Evolutionary conservation across 1,140 invertebrate species (phyloP), one percentile per base, ranked within the genome.

Genomic region (Agrypnia vestita): DNA sequence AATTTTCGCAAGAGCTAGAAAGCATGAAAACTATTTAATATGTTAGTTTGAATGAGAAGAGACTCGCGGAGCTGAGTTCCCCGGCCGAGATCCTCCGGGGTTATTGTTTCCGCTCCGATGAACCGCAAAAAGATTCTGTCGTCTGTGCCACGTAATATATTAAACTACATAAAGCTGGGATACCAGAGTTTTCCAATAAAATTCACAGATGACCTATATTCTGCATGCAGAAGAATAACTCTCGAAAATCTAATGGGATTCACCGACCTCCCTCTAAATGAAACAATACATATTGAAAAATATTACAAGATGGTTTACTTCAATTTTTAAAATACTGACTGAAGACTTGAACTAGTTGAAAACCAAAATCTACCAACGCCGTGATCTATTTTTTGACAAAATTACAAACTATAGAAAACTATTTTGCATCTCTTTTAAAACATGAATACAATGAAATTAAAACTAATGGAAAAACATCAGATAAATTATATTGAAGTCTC

Each of bases 121-220:
- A 72, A 55, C 75, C 44, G 76, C 69, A 78, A 78, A 81, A 77
- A 78, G 75, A 81, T 81, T 77, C 67, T 78, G 80, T 81, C 80
- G 64, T 78, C 80, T 78, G 15, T 78, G 53, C 80, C 80, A 81
- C 80, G 80, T 81, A 81, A 78, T 78, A 78, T 81, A 81, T 81
- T 81, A 81, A 71, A 78, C 78, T 78, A 81, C 76, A 81, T 76
- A 80, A 76, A 64, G 46, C 49, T 61, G 62, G 79, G 51, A 12
- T 35, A 19, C 47, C 74, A 25, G 56, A 81, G 80, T 78, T 81
- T 81, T 81, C 79, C 80, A 81, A 81, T 81, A 81, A 81, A 81
- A 81, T 74, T 78, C 76, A 55, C 44, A 78, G 80, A 81, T 81
- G 80, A 81, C 76, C 80, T 78, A 81, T 74, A 78, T 78, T 62